phyloP scores from a whole-genome alignment of 2,113 vertebrate species.

The Dicaeum eximium region DNA sequence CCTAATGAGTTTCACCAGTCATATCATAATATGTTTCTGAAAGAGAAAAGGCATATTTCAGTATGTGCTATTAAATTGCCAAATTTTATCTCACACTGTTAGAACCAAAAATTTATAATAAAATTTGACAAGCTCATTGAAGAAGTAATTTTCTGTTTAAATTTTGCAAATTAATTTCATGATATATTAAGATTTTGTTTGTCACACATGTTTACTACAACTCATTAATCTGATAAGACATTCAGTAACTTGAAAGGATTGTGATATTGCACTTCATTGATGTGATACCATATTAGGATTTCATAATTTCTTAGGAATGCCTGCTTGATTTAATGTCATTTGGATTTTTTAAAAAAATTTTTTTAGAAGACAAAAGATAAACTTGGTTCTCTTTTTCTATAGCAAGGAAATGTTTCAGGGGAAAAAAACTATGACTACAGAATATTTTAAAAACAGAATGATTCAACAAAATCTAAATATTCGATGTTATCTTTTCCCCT shows the following conservation, averaged over 20 bases:
- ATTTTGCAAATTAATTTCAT: slow-evolving; percentile 35
- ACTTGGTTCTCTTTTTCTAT: neutral
- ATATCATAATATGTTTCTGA: neutral
- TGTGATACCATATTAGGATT: neutral
- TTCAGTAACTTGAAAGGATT: slow-evolving; percentile 18
- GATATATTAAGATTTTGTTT: slow-evolving; percentile 49
- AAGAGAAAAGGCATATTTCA: neutral
- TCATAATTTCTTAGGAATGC: neutral
- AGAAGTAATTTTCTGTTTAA: slow-evolving; percentile 51
- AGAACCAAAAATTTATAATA: slow-evolving; percentile 33
- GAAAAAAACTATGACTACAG: accelerated
- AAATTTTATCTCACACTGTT: slow-evolving; percentile 12
- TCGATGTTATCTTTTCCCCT: neutral
- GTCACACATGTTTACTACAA: slow-evolving; percentile 26
- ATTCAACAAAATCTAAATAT: neutral
- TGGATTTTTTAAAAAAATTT: neutral
- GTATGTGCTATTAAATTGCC: neutral
- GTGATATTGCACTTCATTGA: neutral
- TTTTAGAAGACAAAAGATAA: neutral
- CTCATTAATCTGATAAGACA: slow-evolving; percentile 20
- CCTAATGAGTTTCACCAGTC: neutral
- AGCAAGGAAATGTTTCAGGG: accelerated
- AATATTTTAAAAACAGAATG: neutral
- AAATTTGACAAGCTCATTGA: slow-evolving; percentile 43
- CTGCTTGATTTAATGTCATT: neutral